These are phyloP conservation scores for Papilio aristodemus DNA, from an alignment of 1,140 invertebrate species.

Conservation along the genomic window DNA sequence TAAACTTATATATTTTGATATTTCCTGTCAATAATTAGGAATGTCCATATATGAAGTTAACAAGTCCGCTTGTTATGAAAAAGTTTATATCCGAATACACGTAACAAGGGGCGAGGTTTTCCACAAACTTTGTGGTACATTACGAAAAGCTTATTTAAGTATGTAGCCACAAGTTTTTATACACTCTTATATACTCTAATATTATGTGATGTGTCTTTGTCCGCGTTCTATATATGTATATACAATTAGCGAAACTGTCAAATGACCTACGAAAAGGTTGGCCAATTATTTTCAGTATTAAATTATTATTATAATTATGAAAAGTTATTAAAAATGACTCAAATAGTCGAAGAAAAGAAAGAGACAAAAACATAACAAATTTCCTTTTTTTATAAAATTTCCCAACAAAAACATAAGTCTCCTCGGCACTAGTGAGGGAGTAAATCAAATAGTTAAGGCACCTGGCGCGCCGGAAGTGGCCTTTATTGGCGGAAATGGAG, in stretches of 20 bases:
- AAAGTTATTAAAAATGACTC: too few species aligned
- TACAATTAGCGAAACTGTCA: too few species aligned
- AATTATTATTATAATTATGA: too few species aligned
- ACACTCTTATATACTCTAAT: background rate
- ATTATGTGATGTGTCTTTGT: background rate
- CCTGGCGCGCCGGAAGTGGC: constrained; percentile 59
- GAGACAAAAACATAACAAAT: too few species aligned
- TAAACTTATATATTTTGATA: too few species aligned
- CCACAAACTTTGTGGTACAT: constrained; percentile 20
- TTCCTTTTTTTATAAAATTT: constrained; percentile 35
- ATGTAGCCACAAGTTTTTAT: background rate
- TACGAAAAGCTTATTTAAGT: background rate
- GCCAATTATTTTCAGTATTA: too few species aligned
- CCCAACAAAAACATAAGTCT: constrained; percentile 32
- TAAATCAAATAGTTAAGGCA: constrained; percentile 63
- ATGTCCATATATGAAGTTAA: constrained; percentile 30
- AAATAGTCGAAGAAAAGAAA: too few species aligned
- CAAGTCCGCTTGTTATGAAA: constrained; percentile 37
- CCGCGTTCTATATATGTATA: background rate
- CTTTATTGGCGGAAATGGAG: constrained; percentile 67
- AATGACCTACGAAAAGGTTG: too few species aligned
- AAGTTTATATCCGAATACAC: constrained; percentile 41
- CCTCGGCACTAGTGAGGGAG: constrained; percentile 28
- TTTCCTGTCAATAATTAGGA: background rate
- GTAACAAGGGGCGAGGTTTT: constrained; percentile 30